Evolutionary conservation across 2,888 invertebrate species (phyloP), one percentile per base, ranked within the genome.

Genomic region (Aphidoletes aphidimyza): DNA sequence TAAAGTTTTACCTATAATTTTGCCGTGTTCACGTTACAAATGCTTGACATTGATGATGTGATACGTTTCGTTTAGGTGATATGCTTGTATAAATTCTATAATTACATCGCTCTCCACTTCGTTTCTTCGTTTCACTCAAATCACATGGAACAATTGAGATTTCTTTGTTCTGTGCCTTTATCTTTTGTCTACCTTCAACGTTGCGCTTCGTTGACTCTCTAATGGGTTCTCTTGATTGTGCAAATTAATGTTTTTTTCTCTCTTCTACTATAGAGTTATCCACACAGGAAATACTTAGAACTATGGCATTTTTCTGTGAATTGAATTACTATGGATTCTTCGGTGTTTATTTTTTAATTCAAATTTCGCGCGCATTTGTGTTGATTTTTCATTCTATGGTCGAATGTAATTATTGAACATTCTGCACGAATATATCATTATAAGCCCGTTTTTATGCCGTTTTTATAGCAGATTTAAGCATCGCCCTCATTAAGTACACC

Each of bases 201-300:
- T 69, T 69, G 14, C 69, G 69, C 69, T 30, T 14, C 19, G 30
- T n/a, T 69, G 69, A 11, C 69, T 14, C 0, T 30, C 69, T 69
- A 69, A 69, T 69, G 69, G 26, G 30, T 69, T 69, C 34, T 69
- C 69, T 69, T 69, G 69, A 69, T 69, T 69, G 69, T 30, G 17
- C 34, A 69, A 69, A 69, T 69, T 69, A 69, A 30, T 14, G 69
- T 69, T 30, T 69, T 26, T 47, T 14, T 47, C 11, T 39, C 39
- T 39, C 39, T 39, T 11, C 22, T 54, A 22, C 54, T 54, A 11
- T 17, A 14, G 11, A 5, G 39, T 39, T 39, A 39, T 39, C 11
- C 39, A 11, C 54, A 22, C 54, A 54, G 54, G 54, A 54, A 54
- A 54, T 54, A 22, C 54, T 54, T 5, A 69, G 30, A 69, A 69